Percentiles rank a stretch among this genome's conserved stretches.
Evolutionary conservation across 2,113 vertebrate species (phyloP).

Genomic region (Xenopus tropicalis): UCB_Xtro_10.0 CM004444.2:97141501-97142000

Average conservation of each 20-base stretch:
- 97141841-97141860: not conserved
- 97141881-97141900: conserved; percentile 16
- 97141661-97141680: too few species aligned
- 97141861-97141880: conserved; percentile 4
- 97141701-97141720: not conserved
- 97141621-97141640: too few species aligned
- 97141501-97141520: too few species aligned
- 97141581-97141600: too few species aligned
- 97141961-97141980: not conserved
- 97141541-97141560: too few species aligned
- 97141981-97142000: conserved; percentile 3
- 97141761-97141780: conserved; percentile 9
- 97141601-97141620: too few species aligned
- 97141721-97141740: not conserved
- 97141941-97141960: not conserved
- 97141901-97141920: conserved; percentile 11
- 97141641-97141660: too few species aligned
- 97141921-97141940: not conserved
- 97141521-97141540: too few species aligned
- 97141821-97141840: not conserved
- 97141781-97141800: conserved; percentile 3
- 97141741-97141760: not conserved
- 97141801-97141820: conserved; percentile 19
- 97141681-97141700: not conserved
- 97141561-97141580: too few species aligned